Base-by-base conservation (phyloP, 2,888 invertebrate species). In the Habroteleia sp. region DNA sequence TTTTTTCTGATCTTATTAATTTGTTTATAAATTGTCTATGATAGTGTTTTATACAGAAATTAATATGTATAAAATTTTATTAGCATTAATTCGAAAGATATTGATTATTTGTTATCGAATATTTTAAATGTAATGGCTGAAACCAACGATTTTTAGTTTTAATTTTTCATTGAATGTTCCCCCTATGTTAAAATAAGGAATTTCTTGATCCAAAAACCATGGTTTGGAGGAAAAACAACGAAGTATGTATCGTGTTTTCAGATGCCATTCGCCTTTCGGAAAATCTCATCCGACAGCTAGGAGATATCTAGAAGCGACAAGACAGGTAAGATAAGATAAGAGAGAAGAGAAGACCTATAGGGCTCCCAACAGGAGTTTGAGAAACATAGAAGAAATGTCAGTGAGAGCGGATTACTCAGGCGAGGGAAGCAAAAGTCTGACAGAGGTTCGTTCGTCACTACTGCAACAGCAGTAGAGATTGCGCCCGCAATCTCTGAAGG, bases 401-500 rank as follows among this genome's bases (percentile, higher is more conserved):
- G 78, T 73, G 63, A 74, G 60, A 76, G 71, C 74, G 69, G 68
- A 66, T 62, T 48, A 58, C 71, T 62, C 62, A 66, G 73, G 73
- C 69, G 68, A 76, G 81, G 81, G 83, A 82, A 77, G 78, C 74
- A 78, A 74, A 74, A 62, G 69, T 66, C 75, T 58, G 80, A 73
- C 79, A 68, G 81, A 80, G 83, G 84, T 85, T 85, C 83, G 85
- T 85, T 83, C 84, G 85, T 85, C 84, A 84, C 82, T 83, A 71
- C 62, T 74, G 71, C 62, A 54, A 82, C 80, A 81, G 79, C 80
- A 63, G 48, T 42, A 20, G 83, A 85, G 84, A 86, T 86, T 85
- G 81, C 84, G 80, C 82, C 81, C 81, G 85, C 85, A 86, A 86
- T 86, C 85, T 85, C 83, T 79, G 81, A 82, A 84, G 85, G 85